Evolutionary conservation across 1,140 invertebrate species (phyloP).

Genomic region (Drosophila ogumai): DNA sequence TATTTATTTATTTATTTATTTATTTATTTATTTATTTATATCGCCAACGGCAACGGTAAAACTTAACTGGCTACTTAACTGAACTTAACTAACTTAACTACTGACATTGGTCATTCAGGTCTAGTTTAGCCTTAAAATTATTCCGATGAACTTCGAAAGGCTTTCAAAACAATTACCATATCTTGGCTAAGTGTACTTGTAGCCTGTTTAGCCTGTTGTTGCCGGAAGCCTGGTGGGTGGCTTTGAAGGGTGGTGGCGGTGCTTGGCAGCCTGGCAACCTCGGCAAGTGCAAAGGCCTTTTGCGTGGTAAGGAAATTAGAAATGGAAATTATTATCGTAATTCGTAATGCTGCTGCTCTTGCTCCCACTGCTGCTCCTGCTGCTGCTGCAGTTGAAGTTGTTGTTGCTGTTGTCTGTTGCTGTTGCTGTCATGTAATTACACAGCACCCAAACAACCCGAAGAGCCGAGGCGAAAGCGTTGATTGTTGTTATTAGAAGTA

Average conservation of each 20-base stretch:
- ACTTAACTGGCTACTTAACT: too few species aligned
- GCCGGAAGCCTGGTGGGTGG: conserved; percentile 39
- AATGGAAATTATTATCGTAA: conserved; percentile 84
- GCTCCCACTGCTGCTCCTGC: conserved; percentile 24
- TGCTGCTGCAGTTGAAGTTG: conserved; percentile 11
- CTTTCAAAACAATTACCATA: not conserved
- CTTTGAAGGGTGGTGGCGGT: not conserved
- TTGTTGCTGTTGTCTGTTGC: conserved; percentile 42
- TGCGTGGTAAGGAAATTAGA: conserved; percentile 77
- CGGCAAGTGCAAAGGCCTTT: conserved; percentile 70
- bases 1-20: too few species aligned
- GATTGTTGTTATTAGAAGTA: conserved; percentile 53
- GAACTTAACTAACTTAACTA: too few species aligned
- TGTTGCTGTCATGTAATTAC: conserved; percentile 78
- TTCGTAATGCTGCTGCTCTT: conserved; percentile 60
- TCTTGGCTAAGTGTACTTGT: conserved; percentile 7
- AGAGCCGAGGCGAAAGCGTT: conserved; percentile 34
- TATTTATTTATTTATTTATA: too few species aligned
- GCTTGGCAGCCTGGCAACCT: conserved; percentile 26
- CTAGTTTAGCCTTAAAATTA: too few species aligned
- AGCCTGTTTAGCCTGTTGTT: conserved; percentile 36
- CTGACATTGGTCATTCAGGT: too few species aligned
- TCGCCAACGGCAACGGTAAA: too few species aligned
- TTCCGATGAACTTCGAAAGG: not conserved
- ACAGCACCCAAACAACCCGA: conserved; percentile 57